These are phyloP conservation scores for Tenebrosternarchus preto DNA, from an alignment of 2,113 vertebrate genomes.

Conservation along the genomic window DNA sequence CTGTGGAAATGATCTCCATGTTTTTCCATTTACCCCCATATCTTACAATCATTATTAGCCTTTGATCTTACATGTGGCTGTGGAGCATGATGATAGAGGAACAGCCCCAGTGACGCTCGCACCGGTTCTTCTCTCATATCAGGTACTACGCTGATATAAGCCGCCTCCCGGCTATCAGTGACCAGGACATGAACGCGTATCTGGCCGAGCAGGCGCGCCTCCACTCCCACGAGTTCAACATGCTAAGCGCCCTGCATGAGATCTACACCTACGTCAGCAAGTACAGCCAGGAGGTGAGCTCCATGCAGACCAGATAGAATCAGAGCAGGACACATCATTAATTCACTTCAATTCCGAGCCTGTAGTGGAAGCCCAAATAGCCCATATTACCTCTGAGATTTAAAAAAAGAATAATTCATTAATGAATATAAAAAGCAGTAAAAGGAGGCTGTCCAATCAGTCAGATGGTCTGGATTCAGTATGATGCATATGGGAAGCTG, in stretches of 20 bases:
- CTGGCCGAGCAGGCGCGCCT: constrained; percentile 94
- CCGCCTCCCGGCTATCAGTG: constrained; percentile 93
- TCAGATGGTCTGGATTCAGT: no score
- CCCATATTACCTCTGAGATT: no score
- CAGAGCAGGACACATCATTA: background rate
- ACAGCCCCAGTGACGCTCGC: background rate
- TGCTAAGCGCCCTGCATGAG: constrained; percentile 92
- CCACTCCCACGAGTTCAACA: constrained; percentile 91
- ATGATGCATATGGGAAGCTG: no score
- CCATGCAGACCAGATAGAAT: background rate
- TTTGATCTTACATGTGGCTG: no score
- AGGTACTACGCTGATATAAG: constrained; percentile 97
- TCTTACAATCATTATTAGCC: no score
- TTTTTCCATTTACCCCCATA: no score
- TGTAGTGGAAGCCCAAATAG: no score
- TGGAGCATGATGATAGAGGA: background rate
- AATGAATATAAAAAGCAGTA: no score
- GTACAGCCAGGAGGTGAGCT: constrained; percentile 91
- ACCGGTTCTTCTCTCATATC: constrained; percentile 37
- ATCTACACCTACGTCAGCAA: constrained; percentile 97
- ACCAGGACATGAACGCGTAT: constrained; percentile 99
- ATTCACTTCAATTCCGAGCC: no score
- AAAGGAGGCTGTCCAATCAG: no score
- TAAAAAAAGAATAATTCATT: no score
- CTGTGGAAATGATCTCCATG: no score